Base-by-base conservation (phyloP, 2,113 vertebrate species). In the Oreochromis aureus region DNA sequence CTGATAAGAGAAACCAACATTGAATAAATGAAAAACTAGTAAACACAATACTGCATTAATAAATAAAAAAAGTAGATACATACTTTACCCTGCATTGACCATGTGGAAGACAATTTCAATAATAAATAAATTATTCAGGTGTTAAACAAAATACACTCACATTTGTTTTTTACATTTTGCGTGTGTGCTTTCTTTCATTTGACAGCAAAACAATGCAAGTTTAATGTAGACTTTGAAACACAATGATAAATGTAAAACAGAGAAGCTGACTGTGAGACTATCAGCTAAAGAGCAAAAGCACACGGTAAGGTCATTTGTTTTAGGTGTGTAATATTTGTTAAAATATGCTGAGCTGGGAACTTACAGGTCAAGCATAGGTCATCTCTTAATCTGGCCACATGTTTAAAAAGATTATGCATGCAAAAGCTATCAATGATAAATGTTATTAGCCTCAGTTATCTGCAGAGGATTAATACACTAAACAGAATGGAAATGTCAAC, bases 61-160 rank as follows among this genome's bases (percentile, higher is more conserved):
- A 94, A 63, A 96, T 93, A 93, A 94, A 96, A 94, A 94, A 95
- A 96, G 90, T 95, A 87, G 90, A 96, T 96, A 96, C 96, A 94
- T 96, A 96, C 96, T 96, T 96, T 95, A 94, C 96, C 96, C 96
- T 96, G 95, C 89, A 96, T 92, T 95, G 93, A 93, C 90, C 94
- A 94, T 95, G 92, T 96, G 93, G 95, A 95, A 96, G 91, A 96
- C 93, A 96, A 92, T 95, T 96, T 91, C 86, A 92, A 95, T 94
- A 85, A 94, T 95, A 80, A 93, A 93, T 95, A 82, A 81, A 95
- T 91, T 83, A 94, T 95, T 94, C 86, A 94, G 84, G 90, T 51
- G 84, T 86, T 88, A 84, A 87, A 91, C 91, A 95, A 89, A 87
- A 91, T 85, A 94, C 79, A 22, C 16, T 83, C 24, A 82, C 87